These are phyloP conservation scores for Hirtodrosophila histrioides DNA, from an alignment of 2,888 invertebrate genomes.

Conservation along the genomic window DNA sequence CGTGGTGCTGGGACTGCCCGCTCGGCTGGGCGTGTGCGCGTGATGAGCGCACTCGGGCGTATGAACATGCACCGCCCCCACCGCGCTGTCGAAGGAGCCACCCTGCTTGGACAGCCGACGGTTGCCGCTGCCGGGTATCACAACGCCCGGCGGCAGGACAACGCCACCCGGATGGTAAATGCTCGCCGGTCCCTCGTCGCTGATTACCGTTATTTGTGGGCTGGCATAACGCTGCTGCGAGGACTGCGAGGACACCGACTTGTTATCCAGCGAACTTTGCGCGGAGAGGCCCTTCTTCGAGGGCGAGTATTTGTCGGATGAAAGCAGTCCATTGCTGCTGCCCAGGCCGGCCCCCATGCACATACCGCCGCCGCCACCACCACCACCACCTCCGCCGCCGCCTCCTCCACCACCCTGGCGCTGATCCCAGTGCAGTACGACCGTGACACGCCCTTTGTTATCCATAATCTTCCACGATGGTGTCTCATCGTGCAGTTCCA, in stretches of 20 bases:
- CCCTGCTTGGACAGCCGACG: conserved; percentile 87
- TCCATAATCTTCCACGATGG: conserved; percentile 99
- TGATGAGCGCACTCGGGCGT: conserved; percentile 91
- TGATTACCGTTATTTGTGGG: conserved; percentile 97
- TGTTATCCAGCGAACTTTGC: conserved; percentile 88
- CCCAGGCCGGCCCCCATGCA: conserved; percentile 82
- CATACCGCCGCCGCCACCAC: conserved; percentile 80
- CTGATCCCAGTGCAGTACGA: conserved; percentile 98
- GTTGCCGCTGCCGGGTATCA: conserved; percentile 80
- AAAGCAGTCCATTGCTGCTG: conserved; percentile 80
- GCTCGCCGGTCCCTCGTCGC: conserved; percentile 92
- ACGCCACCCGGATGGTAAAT: conserved; percentile 84
- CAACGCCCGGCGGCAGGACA: conserved; percentile 80
- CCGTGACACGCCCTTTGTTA: conserved; percentile 98
- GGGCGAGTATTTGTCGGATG: conserved; percentile 84
- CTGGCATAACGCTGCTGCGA: conserved; percentile 86
- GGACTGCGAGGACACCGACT: conserved; percentile 84
- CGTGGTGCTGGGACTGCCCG: conserved; percentile 88
- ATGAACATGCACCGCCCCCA: conserved; percentile 90
- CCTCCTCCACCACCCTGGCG: conserved; percentile 87
- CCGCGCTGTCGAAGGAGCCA: conserved; percentile 89
- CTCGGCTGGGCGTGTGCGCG: conserved; percentile 89
- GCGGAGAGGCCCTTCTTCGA: conserved; percentile 85
- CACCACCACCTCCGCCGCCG: conserved; percentile 84
- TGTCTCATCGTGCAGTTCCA: conserved; percentile 97